These are phyloP conservation scores for Drosophila acutilabella DNA, from an alignment of 2,888 invertebrate species.

Conservation along the genomic window DNA sequence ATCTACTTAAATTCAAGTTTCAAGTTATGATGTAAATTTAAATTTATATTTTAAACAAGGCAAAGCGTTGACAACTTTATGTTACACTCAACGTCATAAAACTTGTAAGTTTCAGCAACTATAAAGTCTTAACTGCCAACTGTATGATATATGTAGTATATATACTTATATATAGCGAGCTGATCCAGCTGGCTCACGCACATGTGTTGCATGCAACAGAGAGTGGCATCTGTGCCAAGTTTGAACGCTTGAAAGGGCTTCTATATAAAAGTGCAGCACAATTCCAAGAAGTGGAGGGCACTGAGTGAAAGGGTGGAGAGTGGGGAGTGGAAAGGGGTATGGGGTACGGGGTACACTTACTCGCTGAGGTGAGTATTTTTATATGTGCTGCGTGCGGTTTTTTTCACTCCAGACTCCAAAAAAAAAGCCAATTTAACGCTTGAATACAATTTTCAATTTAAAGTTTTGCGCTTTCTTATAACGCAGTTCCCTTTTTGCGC, in stretches of 20 bases:
- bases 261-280: slow-evolving; percentile 42
- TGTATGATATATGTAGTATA: slow-evolving; percentile 11
- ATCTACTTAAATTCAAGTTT: too few species aligned
- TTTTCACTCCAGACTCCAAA: slow-evolving; percentile 42
- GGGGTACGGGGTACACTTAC: background rate
- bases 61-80: background rate
- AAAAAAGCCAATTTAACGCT: slow-evolving; percentile 81
- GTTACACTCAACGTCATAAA: background rate
- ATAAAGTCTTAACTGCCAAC: slow-evolving; percentile 14
- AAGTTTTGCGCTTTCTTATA: slow-evolving; percentile 74
- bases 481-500: slow-evolving; percentile 27
- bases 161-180: slow-evolving; percentile 5
- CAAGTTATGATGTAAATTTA: background rate
- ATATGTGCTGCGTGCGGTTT: slow-evolving; percentile 62
- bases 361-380: slow-evolving; percentile 48
- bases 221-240: slow-evolving; percentile 15
- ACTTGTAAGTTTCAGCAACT: slow-evolving; percentile 8
- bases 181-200: slow-evolving; percentile 19
- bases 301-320: background rate
- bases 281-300: background rate
- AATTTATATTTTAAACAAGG: background rate
- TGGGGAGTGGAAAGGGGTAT: background rate
- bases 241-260: slow-evolving; percentile 5
- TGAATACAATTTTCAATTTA: slow-evolving; percentile 81
- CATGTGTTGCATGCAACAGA: slow-evolving; percentile 19